These are phyloP conservation scores for Toxotes chatareus DNA, from an alignment of 2,113 vertebrate species.

Conservation along the genomic window DNA sequence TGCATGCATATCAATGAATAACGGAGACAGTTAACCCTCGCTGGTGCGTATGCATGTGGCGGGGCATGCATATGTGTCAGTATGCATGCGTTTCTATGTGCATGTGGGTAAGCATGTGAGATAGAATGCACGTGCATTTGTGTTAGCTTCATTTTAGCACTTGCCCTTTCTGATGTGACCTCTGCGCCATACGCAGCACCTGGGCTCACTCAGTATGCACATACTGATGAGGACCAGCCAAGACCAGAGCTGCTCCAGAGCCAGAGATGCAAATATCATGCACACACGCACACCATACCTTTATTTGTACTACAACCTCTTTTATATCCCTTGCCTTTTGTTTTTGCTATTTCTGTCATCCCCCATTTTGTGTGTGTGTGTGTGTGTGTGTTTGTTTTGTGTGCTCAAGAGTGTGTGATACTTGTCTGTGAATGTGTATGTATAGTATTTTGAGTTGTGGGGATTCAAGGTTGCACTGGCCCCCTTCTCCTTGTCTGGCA, in stretches of 20 bases:
- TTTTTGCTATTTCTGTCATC: constrained; percentile 68
- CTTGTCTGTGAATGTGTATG: constrained; percentile 37
- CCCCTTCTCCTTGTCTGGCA: constrained; percentile 62
- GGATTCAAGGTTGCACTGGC: constrained; percentile 76
- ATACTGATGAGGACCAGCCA: constrained; percentile 82
- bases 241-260: constrained; percentile 74
- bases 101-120: constrained; percentile 49
- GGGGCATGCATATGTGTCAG: constrained; percentile 28
- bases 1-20: constrained; percentile 69
- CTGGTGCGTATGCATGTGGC: constrained; percentile 29
- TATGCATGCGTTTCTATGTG: constrained; percentile 47
- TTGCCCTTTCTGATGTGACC: constrained; percentile 85
- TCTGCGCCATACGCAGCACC: constrained; percentile 82
- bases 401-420: constrained; percentile 28
- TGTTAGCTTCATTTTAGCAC: constrained; percentile 82
- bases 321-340: constrained; percentile 71
- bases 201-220: constrained; percentile 87
- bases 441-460: constrained; percentile 49
- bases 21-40: constrained; percentile 68
- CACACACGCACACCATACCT: constrained; percentile 46
- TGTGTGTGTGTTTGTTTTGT: constrained; percentile 32
- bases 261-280: constrained; percentile 83
- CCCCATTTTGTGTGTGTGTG: constrained; percentile 40
- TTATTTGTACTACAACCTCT: constrained; percentile 70
- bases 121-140: constrained; percentile 66